A percentile compares a stretch with the other conserved stretches of the same genome.
Evolutionary conservation across 2,113 vertebrate species (phyloP).

Genomic region (Pantherophis guttatus): DNA sequence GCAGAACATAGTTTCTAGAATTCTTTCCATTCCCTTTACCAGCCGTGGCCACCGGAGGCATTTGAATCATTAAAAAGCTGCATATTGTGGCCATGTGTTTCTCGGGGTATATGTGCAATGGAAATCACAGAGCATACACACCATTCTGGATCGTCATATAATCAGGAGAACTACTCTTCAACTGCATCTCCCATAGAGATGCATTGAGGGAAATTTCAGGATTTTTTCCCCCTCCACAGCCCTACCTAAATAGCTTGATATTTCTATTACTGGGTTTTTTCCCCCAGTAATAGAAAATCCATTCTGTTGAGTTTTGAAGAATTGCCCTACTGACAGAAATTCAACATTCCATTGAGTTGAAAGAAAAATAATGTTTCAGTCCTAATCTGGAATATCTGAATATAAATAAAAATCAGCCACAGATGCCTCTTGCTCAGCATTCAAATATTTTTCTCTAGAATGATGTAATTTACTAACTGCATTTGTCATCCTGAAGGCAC

Average conservation of each 20-base stretch:
- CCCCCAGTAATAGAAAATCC: not conserved
- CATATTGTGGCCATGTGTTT: not conserved
- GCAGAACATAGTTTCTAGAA: not conserved
- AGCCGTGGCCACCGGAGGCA: not conserved
- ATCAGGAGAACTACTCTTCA: not conserved
- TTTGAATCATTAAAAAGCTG: not conserved
- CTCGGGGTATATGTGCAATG: not conserved
- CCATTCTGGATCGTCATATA: not conserved
- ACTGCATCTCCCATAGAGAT: not conserved
- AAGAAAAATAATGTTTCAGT: not conserved
- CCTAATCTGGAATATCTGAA: conserved; percentile 34
- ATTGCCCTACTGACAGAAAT: not conserved
- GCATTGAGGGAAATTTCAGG: not conserved
- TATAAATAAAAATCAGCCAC: conserved; percentile 22
- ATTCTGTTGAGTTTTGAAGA: not conserved
- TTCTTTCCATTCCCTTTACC: not conserved
- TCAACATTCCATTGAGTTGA: not conserved
- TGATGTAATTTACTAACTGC: rapidly evolving
- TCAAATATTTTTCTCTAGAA: conserved; percentile 5
- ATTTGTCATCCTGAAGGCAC: conserved; percentile 22
- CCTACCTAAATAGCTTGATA: not conserved
- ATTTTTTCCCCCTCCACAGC: not conserved
- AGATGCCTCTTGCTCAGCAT: conserved; percentile 41
- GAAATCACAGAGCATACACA: not conserved
- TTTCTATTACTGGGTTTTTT: not conserved